A percentile compares a stretch with the other conserved stretches of the same genome.
Evolutionary conservation across 64 coral and sea anemone species (phyloP).

Genomic region (Pocillopora damicornis): DNA sequence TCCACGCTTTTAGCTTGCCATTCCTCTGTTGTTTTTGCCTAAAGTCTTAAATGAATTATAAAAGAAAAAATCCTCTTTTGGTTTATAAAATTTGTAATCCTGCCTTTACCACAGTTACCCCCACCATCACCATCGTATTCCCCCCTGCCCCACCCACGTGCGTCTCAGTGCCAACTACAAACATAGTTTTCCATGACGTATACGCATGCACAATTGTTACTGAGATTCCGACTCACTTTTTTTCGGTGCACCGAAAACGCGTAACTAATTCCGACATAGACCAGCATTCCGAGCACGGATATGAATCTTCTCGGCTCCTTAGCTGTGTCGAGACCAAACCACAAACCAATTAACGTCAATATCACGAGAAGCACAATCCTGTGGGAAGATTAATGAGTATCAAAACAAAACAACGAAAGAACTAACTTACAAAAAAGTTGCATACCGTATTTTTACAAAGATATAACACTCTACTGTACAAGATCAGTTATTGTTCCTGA

Average conservation of each 20-base stretch:
- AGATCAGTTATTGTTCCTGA: too few relatives aligned
- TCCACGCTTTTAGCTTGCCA: too few relatives aligned
- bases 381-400: background rate
- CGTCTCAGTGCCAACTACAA: background rate
- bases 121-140: too few relatives aligned
- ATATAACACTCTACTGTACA: too few relatives aligned
- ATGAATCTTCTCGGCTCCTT: conserved; percentile 65
- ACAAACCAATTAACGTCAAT: conserved; percentile 44
- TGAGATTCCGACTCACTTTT: conserved; percentile 13
- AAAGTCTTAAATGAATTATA: too few relatives aligned
- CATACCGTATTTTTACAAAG: too few relatives aligned
- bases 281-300: conserved; percentile 41
- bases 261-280: conserved; percentile 59
- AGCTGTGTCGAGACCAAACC: conserved; percentile 66
- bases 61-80: too few relatives aligned
- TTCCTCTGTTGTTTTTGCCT: too few relatives aligned
- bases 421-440: too few relatives aligned
- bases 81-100: too few relatives aligned
- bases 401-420: background rate
- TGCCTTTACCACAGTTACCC: too few relatives aligned
- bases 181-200: background rate
- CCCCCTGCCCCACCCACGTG: too few relatives aligned
- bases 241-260: conserved; percentile 47
- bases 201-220: background rate
- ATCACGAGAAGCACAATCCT: conserved; percentile 52